Base-by-base conservation (phyloP, 2,113 vertebrate genomes). In the Poeciliopsis occidentalis region DNA sequence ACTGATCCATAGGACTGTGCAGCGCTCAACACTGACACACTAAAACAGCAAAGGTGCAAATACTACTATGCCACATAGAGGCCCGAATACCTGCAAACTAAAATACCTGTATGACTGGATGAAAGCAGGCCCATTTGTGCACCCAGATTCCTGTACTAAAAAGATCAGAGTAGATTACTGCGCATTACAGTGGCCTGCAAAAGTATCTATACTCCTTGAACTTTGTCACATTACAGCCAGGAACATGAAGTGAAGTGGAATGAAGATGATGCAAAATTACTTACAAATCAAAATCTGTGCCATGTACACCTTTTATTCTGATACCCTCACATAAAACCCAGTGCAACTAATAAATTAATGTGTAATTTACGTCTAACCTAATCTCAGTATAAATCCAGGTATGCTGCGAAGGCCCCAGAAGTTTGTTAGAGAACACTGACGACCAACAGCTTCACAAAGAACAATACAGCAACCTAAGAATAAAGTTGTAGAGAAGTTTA, bases 1-100 rank as follows among this genome's bases (percentile, higher is more conserved):
- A 89, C 82, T 92, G 91, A 94, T 92, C 93, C 92, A 93, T 91
- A 78, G 47, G 82, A 81, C 85, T 74, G 75, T 87, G 88, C 77
- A 85, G 86, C 81, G 84, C 88, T 86, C 89, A 85, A 82, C 90
- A 84, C 87, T 73, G 79, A 87, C 89, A 88, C 83, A 86, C 89
- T 73, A 80, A 88, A 89, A 89, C 91, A 83, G 83, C 87, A 86
- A 80, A 87, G 88, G 87, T 84, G 83, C 88, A 91, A 92, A 93
- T 89, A 93, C 90, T 87, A 88, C 85, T 74, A 87, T 89, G 85
- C 83, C 76, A 85, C 71, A 81, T 37, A 71, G 84, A 83, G 82
- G 83, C 68, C 81, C 17, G 73, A 88, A 91, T 90, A 88, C 88
- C 87, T 77, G 78, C 81, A 86, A 78, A 82, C 83, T 87, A 74